A percentile compares a stretch with the other conserved stretches of the same genome.
Evolutionary conservation across 2,797 vertebrate genomes (phyloP).

Genomic region (Squalus acanthias): DNA sequence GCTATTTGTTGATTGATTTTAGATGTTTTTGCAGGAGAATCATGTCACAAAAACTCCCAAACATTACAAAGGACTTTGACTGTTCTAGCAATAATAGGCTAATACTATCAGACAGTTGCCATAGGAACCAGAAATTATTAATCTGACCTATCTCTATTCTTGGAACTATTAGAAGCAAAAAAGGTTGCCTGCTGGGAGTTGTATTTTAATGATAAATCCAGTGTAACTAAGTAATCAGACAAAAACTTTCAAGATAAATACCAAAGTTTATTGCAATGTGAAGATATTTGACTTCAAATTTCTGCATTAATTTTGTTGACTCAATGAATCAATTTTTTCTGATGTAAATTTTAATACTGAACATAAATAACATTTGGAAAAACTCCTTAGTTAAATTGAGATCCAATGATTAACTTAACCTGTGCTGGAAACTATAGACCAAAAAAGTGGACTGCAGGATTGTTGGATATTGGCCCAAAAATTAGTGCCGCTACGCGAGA

Average conservation of each 20-base stretch:
- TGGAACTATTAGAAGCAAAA: conserved; percentile 10
- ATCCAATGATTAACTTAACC: background rate
- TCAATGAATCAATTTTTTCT: background rate
- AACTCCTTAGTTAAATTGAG: background rate
- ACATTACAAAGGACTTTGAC: background rate
- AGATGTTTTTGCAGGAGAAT: background rate
- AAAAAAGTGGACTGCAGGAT: background rate
- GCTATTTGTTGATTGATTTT: background rate
- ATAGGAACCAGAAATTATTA: background rate
- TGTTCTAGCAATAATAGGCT: background rate
- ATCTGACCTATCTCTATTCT: background rate
- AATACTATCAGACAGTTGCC: background rate
- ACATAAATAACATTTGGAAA: background rate
- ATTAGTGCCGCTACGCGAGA: too few relatives aligned
- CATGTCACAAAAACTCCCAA: background rate
- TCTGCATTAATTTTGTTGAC: background rate
- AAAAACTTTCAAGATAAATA: background rate
- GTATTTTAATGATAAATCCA: conserved; percentile 24
- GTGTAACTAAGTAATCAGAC: background rate
- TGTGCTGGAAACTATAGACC: background rate
- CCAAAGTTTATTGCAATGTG: background rate
- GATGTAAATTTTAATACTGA: background rate
- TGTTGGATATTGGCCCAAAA: background rate
- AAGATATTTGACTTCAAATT: background rate
- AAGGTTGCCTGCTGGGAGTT: background rate